Conservation (phyloP, 1,140 invertebrate genomes). For the Microplitis demolitor region DNA sequence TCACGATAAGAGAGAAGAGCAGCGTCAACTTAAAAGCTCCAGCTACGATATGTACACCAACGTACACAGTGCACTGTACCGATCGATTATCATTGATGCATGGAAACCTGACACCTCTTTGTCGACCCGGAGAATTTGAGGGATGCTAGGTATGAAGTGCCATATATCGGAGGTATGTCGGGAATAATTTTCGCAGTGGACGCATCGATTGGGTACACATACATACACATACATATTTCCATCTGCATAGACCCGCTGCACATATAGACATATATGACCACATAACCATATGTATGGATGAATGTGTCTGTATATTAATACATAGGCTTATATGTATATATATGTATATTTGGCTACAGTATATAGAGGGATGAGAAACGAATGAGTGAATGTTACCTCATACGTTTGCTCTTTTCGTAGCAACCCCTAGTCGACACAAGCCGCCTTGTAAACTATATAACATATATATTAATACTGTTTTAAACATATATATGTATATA, state of each 20-base stretch:
- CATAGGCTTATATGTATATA: not conserved
- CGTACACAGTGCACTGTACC: no score
- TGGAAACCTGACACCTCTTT: not conserved
- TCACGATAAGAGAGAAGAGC: no score
- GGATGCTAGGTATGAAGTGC: constrained; percentile 20
- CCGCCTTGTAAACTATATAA: constrained; percentile 3
- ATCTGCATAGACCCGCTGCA: no score
- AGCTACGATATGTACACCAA: no score
- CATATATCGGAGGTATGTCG: constrained; percentile 31
- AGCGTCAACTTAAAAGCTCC: no score
- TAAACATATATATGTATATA: not conserved
- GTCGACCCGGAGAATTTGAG: constrained; percentile 12
- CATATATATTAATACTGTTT: not conserved
- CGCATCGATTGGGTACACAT: constrained; percentile 15
- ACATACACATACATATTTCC: not conserved
- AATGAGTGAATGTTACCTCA: constrained; percentile 8
- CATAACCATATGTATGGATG: not conserved
- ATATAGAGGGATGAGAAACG: not conserved
- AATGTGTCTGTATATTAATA: constrained; percentile 4
- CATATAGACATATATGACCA: no score
- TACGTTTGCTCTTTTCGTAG: not conserved
- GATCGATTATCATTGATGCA: not conserved
- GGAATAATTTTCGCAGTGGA: constrained; percentile 32
- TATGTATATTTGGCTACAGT: not conserved
- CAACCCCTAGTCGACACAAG: constrained; percentile 3